Conservation (phyloP, 2,888 invertebrate genomes). For the Tenthredo mesomela region DNA sequence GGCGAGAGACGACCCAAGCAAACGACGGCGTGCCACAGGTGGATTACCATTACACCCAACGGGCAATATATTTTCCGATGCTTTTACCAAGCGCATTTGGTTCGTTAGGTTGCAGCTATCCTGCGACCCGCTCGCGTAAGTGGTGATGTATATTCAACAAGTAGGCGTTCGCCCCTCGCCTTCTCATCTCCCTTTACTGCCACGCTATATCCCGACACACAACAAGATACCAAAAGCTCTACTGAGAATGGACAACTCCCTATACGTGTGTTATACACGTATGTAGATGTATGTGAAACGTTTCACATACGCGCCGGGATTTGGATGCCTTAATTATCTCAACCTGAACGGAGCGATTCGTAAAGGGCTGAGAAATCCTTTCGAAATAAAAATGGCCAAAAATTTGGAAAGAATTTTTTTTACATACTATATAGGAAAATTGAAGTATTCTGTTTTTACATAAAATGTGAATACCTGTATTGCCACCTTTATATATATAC, state of each 20-base stretch:
- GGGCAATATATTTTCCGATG: conserved; percentile 58
- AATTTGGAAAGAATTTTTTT: not conserved
- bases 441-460: not conserved
- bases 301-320: conserved; percentile 56
- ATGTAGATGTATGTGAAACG: conserved; percentile 50
- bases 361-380: not conserved
- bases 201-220: not conserved
- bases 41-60: conserved; percentile 51
- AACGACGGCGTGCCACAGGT: conserved; percentile 50
- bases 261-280: not conserved
- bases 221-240: conserved; percentile 50
- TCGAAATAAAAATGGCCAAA: not conserved
- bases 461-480: not conserved
- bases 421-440: not conserved
- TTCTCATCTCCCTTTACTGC: conserved; percentile 49
- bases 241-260: conserved; percentile 25
- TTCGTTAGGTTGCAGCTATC: conserved; percentile 61
- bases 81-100: conserved; percentile 62
- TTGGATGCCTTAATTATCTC: conserved; percentile 67
- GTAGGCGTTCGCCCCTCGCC: conserved; percentile 63
- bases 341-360: conserved; percentile 50
- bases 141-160: conserved; percentile 64
- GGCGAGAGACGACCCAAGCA: not conserved
- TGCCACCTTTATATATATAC: not conserved
- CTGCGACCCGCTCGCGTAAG: conserved; percentile 51